Base-by-base conservation (phyloP, 1,140 invertebrate species). In the Venustaconcha ellipsiformis region DNA sequence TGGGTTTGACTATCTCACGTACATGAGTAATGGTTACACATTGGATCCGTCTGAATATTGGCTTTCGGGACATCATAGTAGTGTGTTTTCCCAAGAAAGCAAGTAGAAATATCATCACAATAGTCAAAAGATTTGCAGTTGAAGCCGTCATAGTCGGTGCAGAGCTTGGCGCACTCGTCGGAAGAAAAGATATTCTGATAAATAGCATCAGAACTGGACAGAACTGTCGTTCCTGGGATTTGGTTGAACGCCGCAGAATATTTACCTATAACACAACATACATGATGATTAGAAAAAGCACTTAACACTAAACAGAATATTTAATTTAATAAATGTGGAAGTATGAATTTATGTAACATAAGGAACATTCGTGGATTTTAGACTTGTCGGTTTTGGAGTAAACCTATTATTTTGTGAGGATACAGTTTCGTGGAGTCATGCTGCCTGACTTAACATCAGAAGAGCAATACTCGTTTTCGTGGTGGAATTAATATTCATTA, bases 121-220 rank as follows among this genome's bases (percentile, higher is more conserved):
- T 76, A 87, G 60, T 87, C 84, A 64, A 87, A 87, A 1, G 85
- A 87, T 63, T 85, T 84, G 73, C 85, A 87, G n/a, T 67, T 76
- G 67, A 85, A 87, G 17, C 70, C 78, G 30, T 76, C 74, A 66
- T 82, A 84, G 68, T 87, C 80, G 1, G 74, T 77, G 63, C 85
- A 87, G 3, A 87, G 79, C 62, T 82, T 82, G 23, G 79, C 85
- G 66, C 85, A 87, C 57, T 83, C 70, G 64, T 83, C 83, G n/a
- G 78, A 72, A 55, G 74, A 72, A 30, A 68, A 79, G 18, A 87
- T 82, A 23, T 80, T 79, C 70, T 87, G 85, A 67, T 87, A 87
- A 30, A 84, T 82, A 14, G 78, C 78, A 20, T 82, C 73, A 2
- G 83, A 83, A 1, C 72, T 71, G 0, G 83, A 82, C 14, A 87